Base-by-base conservation (phyloP, 2,888 invertebrate species). In the Mylabris sibirica region DNA sequence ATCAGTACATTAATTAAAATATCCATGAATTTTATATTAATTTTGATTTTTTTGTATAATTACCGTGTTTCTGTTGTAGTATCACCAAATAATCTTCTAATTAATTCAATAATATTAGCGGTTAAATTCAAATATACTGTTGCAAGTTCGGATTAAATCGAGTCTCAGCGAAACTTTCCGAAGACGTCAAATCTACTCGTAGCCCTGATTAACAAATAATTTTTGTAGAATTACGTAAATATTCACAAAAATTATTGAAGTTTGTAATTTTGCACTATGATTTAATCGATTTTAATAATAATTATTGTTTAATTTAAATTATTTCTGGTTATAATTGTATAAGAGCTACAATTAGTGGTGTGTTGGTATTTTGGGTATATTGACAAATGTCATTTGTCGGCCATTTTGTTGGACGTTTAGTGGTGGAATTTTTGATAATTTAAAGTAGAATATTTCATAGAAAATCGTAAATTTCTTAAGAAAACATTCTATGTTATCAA, bases 301-400 rank as follows among this genome's bases (percentile, higher is more conserved):
- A 0, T 12, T 14, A 12, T 3, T 2, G 12, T 38, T 11, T 14
- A 14, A 12, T 38, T 38, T 12, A 3, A 38, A 12, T 38, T 14
- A 2, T 12, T 14, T 38, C 3, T 38, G 12, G 12, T 38, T 44
- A 12, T 17, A 12, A 17, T 44, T 44, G 17, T 17, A 17, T 30
- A 14, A 38, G 44, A 17, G 44, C 44, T 44, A 44, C n/a, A 17
- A n/a, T 44, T 44, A 44, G 44, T 8, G 5, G 44, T 8, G 6
- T 1, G 6, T 44, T 17, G 12, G 12, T 44, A 8, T 5, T 3
- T 11, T 44, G 22, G 49, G 11, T 1, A 11, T 44, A 53, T 53
- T 53, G 49, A 53, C 49, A 53, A 30, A 8, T 53, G 49, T 53
- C 49, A 53, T 53, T 22, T 3, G 49, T 53, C 49, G 22, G 49